Evolutionary conservation across 2,888 invertebrate species (phyloP).

Genomic region (Rhimphoctona megacephalus): DNA sequence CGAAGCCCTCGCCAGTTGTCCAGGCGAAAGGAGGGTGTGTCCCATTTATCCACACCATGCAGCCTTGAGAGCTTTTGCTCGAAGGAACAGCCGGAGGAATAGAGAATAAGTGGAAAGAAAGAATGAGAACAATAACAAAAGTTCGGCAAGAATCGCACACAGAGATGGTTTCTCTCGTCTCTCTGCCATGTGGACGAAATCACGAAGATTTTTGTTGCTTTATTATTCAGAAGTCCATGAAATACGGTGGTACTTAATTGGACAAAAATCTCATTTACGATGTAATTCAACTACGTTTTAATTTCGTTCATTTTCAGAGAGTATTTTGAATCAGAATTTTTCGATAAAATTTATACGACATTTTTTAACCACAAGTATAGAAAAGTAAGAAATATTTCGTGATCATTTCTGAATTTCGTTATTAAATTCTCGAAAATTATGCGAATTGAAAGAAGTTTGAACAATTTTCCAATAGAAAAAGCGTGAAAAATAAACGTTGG

Average conservation of each 20-base stretch:
- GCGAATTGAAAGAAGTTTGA: not conserved
- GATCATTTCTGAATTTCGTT: not conserved
- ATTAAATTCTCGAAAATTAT: not conserved
- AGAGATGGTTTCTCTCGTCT: conserved; percentile 1
- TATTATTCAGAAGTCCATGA: not conserved
- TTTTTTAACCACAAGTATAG: not conserved
- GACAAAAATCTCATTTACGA: not conserved
- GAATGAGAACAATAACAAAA: conserved; percentile 58
- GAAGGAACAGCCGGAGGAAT: conserved; percentile 59
- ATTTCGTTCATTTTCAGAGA: not conserved
- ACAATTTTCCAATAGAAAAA: not conserved
- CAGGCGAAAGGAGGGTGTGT: conserved; percentile 68
- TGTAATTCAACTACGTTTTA: not conserved
- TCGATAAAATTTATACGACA: not conserved
- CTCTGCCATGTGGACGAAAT: conserved; percentile 4
- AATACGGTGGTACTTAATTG: not conserved
- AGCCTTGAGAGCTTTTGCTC: conserved; percentile 60
- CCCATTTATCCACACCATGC: conserved; percentile 71
- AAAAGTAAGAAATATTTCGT: not conserved
- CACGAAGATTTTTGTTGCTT: conserved; percentile 12
- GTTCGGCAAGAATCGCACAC: conserved; percentile 41
- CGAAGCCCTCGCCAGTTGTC: conserved; percentile 63
- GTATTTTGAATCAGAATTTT: not conserved
- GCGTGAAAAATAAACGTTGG: not conserved
- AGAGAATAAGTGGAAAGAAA: conserved; percentile 54